Percentiles rank a stretch among this genome's conserved stretches.
phyloP scores from a whole-genome alignment of 2,888 invertebrate genomes.

The Aporophyla nigra region DNA sequence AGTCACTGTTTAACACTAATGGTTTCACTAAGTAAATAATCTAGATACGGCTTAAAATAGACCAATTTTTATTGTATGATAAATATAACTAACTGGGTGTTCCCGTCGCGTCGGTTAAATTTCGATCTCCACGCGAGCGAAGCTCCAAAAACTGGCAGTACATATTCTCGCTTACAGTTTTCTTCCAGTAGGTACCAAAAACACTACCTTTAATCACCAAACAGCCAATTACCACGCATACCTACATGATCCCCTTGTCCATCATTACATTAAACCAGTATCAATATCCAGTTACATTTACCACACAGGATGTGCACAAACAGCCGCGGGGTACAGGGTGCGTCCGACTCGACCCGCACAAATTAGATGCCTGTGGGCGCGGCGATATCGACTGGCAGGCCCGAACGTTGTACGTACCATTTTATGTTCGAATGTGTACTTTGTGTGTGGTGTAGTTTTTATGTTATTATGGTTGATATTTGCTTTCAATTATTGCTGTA shows the following conservation, averaged over 20 bases:
- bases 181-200: background rate
- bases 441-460: background rate
- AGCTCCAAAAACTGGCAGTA: no score
- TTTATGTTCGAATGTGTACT: slow-evolving; percentile 14
- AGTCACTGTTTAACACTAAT: slow-evolving; percentile 25
- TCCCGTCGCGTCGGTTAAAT: no score
- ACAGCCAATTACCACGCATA: background rate
- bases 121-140: no score
- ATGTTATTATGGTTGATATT: background rate
- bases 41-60: background rate
- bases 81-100: background rate
- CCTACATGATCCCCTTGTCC: slow-evolving; percentile 20
- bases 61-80: background rate
- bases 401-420: slow-evolving; percentile 10
- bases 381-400: slow-evolving; percentile 28
- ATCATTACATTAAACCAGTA: slow-evolving; percentile 41
- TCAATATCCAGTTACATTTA: slow-evolving; percentile 33
- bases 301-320: slow-evolving; percentile 32
- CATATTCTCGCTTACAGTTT: background rate
- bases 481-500: background rate
- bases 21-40: slow-evolving; percentile 5
- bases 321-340: slow-evolving; percentile 26
- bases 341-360: slow-evolving; percentile 21
- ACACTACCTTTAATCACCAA: background rate
- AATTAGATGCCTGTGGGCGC: slow-evolving; percentile 48